Conservation (phyloP, 2,888 invertebrate genomes). For the Sicus ferrugineus region DNA sequence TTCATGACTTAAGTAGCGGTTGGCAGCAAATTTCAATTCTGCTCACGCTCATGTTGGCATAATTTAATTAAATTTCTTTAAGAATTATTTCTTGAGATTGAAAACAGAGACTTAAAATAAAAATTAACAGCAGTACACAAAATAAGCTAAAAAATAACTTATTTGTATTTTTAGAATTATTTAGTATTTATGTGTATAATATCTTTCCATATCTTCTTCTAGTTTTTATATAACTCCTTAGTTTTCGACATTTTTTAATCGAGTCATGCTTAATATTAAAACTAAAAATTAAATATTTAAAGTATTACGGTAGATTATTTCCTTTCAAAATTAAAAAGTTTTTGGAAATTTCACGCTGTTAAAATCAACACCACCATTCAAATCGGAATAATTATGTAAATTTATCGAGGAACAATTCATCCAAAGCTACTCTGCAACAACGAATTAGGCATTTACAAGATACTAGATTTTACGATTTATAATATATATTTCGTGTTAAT, state of each 20-base stretch:
- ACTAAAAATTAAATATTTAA: constrained; percentile 4
- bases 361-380: no score
- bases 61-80: no score
- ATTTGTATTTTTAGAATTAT: constrained; percentile 14
- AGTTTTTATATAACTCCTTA: background rate
- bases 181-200: constrained; percentile 9
- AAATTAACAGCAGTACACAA: no score
- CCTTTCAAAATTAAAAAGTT: background rate
- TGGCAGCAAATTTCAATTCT: background rate
- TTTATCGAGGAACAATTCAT: background rate
- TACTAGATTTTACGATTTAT: background rate
- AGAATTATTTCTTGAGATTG: no score
- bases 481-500: background rate
- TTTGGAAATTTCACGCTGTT: no score
- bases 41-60: background rate
- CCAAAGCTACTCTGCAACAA: background rate
- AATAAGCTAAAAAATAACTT: constrained; percentile 7
- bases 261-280: constrained; percentile 15
- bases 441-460: background rate
- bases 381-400: no score
- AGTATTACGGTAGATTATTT: background rate
- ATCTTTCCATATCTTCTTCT: constrained; percentile 7
- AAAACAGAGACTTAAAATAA: no score
- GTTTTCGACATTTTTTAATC: constrained; percentile 10
- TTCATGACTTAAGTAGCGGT: no score